Percentiles rank a stretch among this genome's conserved stretches.
Evolutionary conservation across 2,888 invertebrate genomes (phyloP).

Genomic region (Iselma pallidipennis): DNA sequence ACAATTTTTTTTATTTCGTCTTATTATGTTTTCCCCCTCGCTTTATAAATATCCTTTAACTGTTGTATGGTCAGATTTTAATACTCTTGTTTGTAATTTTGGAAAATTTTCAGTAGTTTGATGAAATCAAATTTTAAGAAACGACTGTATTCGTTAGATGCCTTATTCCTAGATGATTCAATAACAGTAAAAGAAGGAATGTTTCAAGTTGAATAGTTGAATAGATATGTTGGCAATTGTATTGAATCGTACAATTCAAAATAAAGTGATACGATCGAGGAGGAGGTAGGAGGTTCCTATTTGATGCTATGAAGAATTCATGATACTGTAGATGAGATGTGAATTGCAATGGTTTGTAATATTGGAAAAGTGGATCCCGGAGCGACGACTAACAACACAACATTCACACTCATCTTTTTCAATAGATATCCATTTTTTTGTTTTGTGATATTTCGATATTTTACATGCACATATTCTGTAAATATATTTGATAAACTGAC

Average conservation of each 20-base stretch:
- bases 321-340: slow-evolving; percentile 52
- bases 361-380: slow-evolving; percentile 37
- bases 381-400: slow-evolving; percentile 31
- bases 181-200: slow-evolving; percentile 22
- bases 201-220: not conserved
- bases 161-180: slow-evolving; percentile 18
- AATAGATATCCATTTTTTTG: not conserved
- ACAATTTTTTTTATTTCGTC: too few species aligned
- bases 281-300: slow-evolving; percentile 44
- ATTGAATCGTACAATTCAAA: slow-evolving; percentile 43
- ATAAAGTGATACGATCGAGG: slow-evolving; percentile 40
- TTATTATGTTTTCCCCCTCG: too few species aligned
- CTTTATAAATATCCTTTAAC: too few species aligned
- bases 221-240: slow-evolving; percentile 29
- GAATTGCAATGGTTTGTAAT: slow-evolving; percentile 48
- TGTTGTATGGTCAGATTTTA: too few species aligned
- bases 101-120: too few species aligned
- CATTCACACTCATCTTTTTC: slow-evolving; percentile 14
- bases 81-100: not conserved
- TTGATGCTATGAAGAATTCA: slow-evolving; percentile 49
- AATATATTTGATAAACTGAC: too few species aligned
- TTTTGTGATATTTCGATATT: not conserved
- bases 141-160: slow-evolving; percentile 14
- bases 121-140: slow-evolving; percentile 18
- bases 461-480: too few species aligned